These are phyloP conservation scores for Pteromalus puparum DNA, from an alignment of 1,140 invertebrate genomes.

Conservation along the genomic window DNA sequence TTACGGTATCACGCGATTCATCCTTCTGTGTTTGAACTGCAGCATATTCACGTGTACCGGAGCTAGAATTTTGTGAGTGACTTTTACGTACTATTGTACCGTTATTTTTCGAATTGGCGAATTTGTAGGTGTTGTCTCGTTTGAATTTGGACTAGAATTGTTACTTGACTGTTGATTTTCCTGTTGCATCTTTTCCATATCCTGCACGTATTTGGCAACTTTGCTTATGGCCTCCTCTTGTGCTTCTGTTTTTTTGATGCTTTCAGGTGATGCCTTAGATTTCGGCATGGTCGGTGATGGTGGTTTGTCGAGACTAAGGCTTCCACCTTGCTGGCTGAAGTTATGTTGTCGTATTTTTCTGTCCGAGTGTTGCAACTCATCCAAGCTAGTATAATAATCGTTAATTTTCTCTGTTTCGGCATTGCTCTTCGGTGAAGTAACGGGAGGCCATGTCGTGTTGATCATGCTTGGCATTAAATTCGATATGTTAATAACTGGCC, in stretches of 20 bases:
- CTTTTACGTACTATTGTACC: constrained; percentile 47
- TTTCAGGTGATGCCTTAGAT: constrained; percentile 65
- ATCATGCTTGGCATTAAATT: constrained; percentile 61
- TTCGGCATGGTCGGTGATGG: constrained; percentile 65
- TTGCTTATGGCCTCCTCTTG: constrained; percentile 70
- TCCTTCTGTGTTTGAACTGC: constrained; percentile 22
- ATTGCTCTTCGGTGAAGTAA: constrained; percentile 61
- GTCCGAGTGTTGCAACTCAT: constrained; percentile 66
- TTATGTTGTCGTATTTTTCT: constrained; percentile 55
- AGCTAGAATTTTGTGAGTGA: constrained; percentile 30
- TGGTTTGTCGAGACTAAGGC: constrained; percentile 67
- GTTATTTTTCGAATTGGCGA: constrained; percentile 39
- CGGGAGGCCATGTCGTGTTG: constrained; percentile 66
- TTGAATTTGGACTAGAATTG: constrained; percentile 57
- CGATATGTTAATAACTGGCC: constrained; percentile 66
- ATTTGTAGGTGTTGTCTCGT: constrained; percentile 56
- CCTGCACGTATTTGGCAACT: constrained; percentile 70
- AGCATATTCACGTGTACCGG: constrained; percentile 26
- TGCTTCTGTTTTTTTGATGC: constrained; percentile 66
- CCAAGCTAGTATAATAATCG: constrained; percentile 72
- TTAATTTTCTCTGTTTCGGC: constrained; percentile 66
- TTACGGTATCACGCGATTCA: constrained; percentile 37
- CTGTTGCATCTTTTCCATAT: constrained; percentile 68
- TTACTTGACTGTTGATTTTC: constrained; percentile 51
- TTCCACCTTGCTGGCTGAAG: constrained; percentile 61